phyloP scores from a whole-genome alignment of 1,140 invertebrate species.

The Amyelois transitella region DNA sequence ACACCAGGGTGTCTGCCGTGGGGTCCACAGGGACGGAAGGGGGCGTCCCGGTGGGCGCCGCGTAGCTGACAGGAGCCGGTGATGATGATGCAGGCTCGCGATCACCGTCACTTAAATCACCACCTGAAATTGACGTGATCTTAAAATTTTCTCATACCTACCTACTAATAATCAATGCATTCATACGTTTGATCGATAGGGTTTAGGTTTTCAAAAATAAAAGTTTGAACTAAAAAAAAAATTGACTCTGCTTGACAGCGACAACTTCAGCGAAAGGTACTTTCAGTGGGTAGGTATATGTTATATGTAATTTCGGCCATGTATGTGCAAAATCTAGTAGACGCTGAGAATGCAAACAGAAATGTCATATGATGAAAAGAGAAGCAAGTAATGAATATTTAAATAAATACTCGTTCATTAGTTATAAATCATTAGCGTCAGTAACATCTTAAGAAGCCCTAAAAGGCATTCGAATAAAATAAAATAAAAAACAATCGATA shows the following conservation, averaged over 20 bases:
- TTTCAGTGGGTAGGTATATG: no score
- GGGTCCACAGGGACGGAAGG: conserved; percentile 71
- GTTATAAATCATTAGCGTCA: conserved; percentile 18
- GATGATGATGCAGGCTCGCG: conserved; percentile 57
- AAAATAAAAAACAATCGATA: conserved; percentile 22
- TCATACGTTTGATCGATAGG: no score
- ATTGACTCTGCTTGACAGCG: no score
- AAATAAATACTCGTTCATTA: not conserved
- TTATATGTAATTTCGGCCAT: no score
- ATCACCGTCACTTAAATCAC: conserved; percentile 79
- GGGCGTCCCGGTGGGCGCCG: conserved; percentile 54
- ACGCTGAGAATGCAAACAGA: no score
- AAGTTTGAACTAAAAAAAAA: no score
- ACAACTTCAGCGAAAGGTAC: no score
- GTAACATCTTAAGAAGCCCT: conserved; percentile 29
- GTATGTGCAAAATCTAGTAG: no score
- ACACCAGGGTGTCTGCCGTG: conserved; percentile 75
- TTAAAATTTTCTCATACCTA: no score
- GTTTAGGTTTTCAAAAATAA: no score
- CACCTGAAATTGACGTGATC: conserved; percentile 39
- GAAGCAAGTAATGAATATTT: not conserved
- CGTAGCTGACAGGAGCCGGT: conserved; percentile 62
- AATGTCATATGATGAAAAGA: not conserved
- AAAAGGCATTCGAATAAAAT: conserved; percentile 17
- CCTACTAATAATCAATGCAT: no score